Evolutionary conservation across 2,113 vertebrate species (phyloP).

Genomic region (Spea multiplicata): DNA sequence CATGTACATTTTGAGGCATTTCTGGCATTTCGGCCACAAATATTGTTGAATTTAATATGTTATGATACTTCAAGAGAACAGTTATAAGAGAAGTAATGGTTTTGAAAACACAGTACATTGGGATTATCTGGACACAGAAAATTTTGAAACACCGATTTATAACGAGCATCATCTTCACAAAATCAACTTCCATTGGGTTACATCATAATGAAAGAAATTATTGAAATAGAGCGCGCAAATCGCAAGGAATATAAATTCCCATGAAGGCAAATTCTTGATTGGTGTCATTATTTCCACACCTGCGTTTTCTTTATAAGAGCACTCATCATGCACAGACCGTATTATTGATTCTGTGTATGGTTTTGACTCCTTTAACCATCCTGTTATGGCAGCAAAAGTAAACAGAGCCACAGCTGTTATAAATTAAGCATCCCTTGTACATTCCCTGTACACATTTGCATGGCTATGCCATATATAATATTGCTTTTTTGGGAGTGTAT

Average conservation of each 20-base stretch:
- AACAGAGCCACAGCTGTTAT: conserved; percentile 29
- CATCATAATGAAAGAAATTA: conserved; percentile 30
- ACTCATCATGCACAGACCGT: conserved; percentile 6
- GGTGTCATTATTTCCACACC: conserved; percentile 42
- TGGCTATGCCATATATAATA: not conserved
- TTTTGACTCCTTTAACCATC: conserved; percentile 18
- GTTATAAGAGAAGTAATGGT: no score
- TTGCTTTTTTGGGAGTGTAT: no score
- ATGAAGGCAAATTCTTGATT: conserved; percentile 14
- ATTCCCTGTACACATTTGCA: not conserved
- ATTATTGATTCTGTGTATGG: conserved; percentile 28
- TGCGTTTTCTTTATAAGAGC: conserved; percentile 27
- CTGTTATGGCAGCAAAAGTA: conserved; percentile 5
- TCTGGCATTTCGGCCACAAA: no score
- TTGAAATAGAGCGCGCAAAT: conserved; percentile 29
- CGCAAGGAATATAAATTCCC: conserved; percentile 29
- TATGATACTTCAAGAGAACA: no score
- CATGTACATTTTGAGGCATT: no score
- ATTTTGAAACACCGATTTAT: no score
- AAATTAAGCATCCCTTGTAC: conserved; percentile 11
- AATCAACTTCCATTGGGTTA: conserved; percentile 29
- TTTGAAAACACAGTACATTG: no score
- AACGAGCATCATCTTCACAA: not conserved
- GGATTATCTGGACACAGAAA: no score
- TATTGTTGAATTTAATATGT: no score